Evolutionary conservation across 2,888 invertebrate species (phyloP), one percentile per base, ranked within the genome.

Genomic region (Amiota minor): DNA sequence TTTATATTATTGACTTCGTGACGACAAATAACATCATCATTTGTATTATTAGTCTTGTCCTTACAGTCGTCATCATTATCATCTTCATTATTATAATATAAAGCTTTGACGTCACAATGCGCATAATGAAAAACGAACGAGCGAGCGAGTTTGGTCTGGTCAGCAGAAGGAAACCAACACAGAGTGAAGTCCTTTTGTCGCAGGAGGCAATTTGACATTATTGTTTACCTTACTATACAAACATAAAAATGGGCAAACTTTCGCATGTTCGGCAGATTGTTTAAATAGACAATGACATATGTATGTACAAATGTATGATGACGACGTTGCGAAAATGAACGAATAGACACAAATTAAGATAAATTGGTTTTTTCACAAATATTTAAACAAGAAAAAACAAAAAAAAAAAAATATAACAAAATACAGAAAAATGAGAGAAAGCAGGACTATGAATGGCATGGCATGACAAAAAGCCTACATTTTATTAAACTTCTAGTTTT

Each of bases 291-390:
- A 45, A 62, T 16, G 14, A 11, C n/a, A 59, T 56, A n/a, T 6
- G n/a, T 11, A 18, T 8, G 20, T 18, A 59, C 14, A 9, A 14
- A 53, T 53, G 14, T 6, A n/a, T 59, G 56, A 59, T 35, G 56
- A n/a, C 16, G 16, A 18, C 56, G 2, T 18, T 16, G 11, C 56
- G 20, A 59, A 18, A 59, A 20, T 16, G 18, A 18, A 20, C 18
- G 11, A 45, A 62, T 45, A 9, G 62, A 62, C 12, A 35, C 11
- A 62, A 62, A 62, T 62, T 62, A 62, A 62, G 62, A 62, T 62
- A 45, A 62, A 62, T 62, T 12, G 62, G 45, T 8, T 35, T 35
- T 62, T 35, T 6, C 1, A 12, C 45, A 62, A 62, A 35, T 35
- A 62, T 35, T 35, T 62, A 35, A n/a, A 53, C 53, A 12, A 12